Evolutionary conservation across 2,113 vertebrate species (phyloP).

Genomic region (Helogale parvula): DNA sequence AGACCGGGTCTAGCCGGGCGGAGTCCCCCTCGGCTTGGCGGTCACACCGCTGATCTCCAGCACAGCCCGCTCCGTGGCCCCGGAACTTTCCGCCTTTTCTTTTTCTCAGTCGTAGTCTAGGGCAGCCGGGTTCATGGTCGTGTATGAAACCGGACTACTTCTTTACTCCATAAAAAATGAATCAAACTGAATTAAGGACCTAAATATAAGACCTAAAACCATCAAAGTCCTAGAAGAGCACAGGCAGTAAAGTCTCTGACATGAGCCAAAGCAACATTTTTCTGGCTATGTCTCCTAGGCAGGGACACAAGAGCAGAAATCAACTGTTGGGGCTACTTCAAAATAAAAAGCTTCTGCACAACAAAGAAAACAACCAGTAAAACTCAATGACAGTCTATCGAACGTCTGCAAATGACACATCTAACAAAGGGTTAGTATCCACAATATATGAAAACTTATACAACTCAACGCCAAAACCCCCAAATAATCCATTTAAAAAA

Average conservation of each 20-base stretch:
- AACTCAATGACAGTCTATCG: neutral
- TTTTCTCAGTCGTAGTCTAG: neutral
- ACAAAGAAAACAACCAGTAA: neutral
- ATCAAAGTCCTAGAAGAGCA: neutral
- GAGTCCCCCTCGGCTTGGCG: neutral
- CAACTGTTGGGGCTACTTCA: neutral
- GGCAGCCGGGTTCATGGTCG: neutral
- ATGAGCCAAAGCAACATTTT: neutral
- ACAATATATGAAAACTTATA: neutral
- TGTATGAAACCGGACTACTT: neutral
- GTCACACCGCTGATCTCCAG: neutral
- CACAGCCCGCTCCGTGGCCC: neutral
- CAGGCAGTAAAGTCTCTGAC: neutral
- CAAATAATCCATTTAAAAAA: neutral
- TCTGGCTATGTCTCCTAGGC: neutral
- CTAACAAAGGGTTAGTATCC: neutral
- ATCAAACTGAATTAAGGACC: neutral
- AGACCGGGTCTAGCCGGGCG: neutral
- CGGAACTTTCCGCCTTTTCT: neutral
- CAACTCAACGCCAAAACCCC: neutral
- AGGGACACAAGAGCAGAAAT: neutral
- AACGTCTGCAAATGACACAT: neutral
- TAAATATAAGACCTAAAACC: neutral
- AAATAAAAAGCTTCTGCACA: neutral
- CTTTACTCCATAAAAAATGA: neutral